Evolutionary conservation across 35 echinoderm and acorn worm genomes (phyloP), one percentile per base, ranked within the genome.

Genomic region (Hemicentrotus pulcherrimus): DNA sequence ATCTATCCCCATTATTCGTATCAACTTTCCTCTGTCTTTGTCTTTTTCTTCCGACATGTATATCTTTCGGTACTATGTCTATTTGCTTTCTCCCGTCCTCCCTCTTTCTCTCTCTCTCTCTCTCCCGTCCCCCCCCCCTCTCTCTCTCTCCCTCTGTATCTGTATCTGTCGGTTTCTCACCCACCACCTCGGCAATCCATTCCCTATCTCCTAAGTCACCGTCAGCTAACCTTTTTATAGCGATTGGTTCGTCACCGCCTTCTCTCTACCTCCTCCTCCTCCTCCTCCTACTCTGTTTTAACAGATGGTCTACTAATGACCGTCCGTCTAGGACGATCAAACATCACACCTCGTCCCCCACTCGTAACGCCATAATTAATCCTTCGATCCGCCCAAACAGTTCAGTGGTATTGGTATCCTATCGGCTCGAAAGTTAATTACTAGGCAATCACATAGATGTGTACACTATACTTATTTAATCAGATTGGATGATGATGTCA

Each of bases 391-490:
- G 65, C 65, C 65, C 65, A 78, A 28, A 78, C 24, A 78, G 65
- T n/a, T 78, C 22, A 28, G 28, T 78, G 65, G 65, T 78, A 78
- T 78, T 28, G 65, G 22, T 78, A 78, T 28, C 65, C 19, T 78
- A 28, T 78, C 65, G n/a, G 19, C 65, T 78, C 65, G n/a, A 18
- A 78, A 78, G 65, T 78, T 78, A 78, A 78, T 78, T 78, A 78
- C 19, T n/a, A 78, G 22, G 65, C 65, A 78, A 78, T 78, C 65
- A 78, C 24, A 78, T 78, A 7, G 19, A 78, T 78, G 65, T 24
- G 65, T 78, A 78, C 65, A 78, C 65, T 78, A 78, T n/a, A 78
- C 65, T 78, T 78, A 78, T 78, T 78, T n/a, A 78, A 78, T 78
- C 65, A 78, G 65, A 78, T 78, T 78, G 65, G 65, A 78, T 78